Percentiles rank a stretch among this genome's conserved stretches.
Conservation (phyloP, 2,888 invertebrate species). For the Linnaemya tessellans region DNA sequence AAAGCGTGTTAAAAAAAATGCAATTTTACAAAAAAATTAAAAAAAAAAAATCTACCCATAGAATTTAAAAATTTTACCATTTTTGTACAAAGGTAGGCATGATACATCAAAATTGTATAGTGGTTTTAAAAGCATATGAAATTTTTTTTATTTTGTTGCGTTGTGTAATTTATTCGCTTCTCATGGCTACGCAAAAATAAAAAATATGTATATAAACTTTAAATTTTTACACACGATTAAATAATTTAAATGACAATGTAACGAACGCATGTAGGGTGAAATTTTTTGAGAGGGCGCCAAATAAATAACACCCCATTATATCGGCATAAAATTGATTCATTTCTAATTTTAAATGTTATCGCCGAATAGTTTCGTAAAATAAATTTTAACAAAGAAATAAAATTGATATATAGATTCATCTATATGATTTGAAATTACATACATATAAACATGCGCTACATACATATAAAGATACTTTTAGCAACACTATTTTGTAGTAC, state of each 20-base stretch:
- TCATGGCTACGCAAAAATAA: slow-evolving; percentile 9
- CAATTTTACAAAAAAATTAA: no score
- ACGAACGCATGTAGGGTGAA: slow-evolving; percentile 32
- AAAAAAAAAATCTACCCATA: no score
- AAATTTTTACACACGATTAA: slow-evolving; percentile 79
- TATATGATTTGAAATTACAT: slow-evolving; percentile 24
- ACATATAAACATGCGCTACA: background rate
- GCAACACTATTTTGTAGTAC: background rate
- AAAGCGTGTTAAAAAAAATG: no score
- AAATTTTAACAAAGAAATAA: slow-evolving; percentile 43
- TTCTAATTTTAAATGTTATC: slow-evolving; percentile 20
- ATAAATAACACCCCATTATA: slow-evolving; percentile 64
- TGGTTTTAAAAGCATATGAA: no score
- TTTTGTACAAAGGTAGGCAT: no score
- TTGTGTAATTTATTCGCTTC: slow-evolving; percentile 2
- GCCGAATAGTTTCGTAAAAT: slow-evolving; percentile 2
- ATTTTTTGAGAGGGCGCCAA: slow-evolving; percentile 49
- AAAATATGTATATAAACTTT: slow-evolving; percentile 37
- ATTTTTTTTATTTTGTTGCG: no score
- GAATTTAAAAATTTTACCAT: no score
- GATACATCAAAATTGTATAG: no score
- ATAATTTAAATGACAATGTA: slow-evolving; percentile 73
- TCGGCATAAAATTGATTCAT: slow-evolving; percentile 66
- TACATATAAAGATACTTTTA: background rate
- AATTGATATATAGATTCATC: slow-evolving; percentile 55